Percentiles rank a stretch among this genome's conserved stretches.
Conservation (phyloP, 2,888 invertebrate genomes). For the Chloroclystis v-ata region DNA sequence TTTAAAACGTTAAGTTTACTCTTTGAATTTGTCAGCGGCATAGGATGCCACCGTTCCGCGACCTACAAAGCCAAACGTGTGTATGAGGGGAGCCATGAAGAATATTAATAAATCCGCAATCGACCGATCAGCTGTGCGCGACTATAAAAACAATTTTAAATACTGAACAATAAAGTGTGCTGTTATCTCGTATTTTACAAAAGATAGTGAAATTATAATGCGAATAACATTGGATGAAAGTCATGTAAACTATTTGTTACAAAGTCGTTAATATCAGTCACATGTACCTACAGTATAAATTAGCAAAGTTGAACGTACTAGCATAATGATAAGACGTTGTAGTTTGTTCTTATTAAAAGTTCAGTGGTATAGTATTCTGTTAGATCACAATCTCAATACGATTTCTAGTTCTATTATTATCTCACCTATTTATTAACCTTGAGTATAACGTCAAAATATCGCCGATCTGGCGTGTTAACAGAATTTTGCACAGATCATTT, state of each 20-base stretch:
- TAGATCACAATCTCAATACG: constrained; percentile 1
- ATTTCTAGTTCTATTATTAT: constrained; percentile 10
- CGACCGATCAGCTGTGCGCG: constrained; percentile 29
- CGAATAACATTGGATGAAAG: constrained; percentile 28
- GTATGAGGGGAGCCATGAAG: constrained; percentile 45
- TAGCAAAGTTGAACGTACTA: neutral
- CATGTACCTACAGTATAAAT: neutral
- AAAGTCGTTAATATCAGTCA: constrained; percentile 9
- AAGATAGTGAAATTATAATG: constrained; percentile 13
- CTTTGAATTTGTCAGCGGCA: constrained; percentile 50
- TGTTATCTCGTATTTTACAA: constrained; percentile 11
- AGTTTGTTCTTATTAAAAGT: too few relatives aligned
- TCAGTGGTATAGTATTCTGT: neutral
- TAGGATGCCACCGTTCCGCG: constrained; percentile 58
- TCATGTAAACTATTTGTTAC: constrained; percentile 17
- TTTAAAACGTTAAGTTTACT: constrained; percentile 37
- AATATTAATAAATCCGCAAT: constrained; percentile 49
- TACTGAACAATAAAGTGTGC: constrained; percentile 6
- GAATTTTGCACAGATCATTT: constrained; percentile 1
- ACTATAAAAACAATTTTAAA: constrained; percentile 11
- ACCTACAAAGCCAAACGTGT: constrained; percentile 59
- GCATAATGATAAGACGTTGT: neutral
- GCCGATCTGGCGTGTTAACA: constrained; percentile 7
- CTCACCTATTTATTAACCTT: constrained; percentile 15
- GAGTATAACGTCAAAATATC: constrained; percentile 11